phyloP scores from a whole-genome alignment of 2,113 vertebrate genomes.

The Myrmophylax atrothorax region DNA sequence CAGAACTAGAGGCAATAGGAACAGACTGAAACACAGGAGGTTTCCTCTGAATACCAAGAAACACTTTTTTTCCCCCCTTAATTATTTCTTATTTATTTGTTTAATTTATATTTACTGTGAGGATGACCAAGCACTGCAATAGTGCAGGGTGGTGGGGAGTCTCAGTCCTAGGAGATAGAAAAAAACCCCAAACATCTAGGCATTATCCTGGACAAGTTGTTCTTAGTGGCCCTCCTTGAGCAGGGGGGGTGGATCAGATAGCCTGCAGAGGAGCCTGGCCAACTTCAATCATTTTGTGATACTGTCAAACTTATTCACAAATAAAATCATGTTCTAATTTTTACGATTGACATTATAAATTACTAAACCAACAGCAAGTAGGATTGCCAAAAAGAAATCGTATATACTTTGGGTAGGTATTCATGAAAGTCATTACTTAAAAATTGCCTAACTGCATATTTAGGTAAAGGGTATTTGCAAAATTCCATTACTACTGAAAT shows the following conservation, averaged over 20 bases:
- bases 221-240: background rate
- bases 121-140: background rate
- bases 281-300: background rate
- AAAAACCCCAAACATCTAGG: background rate
- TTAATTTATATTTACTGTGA: background rate
- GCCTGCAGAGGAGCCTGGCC: background rate
- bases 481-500: background rate
- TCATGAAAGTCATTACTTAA: background rate
- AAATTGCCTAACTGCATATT: background rate
- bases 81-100: background rate
- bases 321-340: background rate
- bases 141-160: background rate
- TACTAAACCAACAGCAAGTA: background rate
- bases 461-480: background rate
- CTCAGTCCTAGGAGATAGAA: background rate
- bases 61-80: no score
- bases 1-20: background rate
- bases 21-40: background rate
- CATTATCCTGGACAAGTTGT: background rate
- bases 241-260: background rate
- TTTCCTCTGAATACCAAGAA: background rate
- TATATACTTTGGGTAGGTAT: background rate
- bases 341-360: background rate
- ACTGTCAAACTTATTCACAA: background rate
- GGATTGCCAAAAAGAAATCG: background rate